Evolutionary conservation across 2,888 invertebrate species (phyloP).

Genomic region (Xanthia togata): DNA sequence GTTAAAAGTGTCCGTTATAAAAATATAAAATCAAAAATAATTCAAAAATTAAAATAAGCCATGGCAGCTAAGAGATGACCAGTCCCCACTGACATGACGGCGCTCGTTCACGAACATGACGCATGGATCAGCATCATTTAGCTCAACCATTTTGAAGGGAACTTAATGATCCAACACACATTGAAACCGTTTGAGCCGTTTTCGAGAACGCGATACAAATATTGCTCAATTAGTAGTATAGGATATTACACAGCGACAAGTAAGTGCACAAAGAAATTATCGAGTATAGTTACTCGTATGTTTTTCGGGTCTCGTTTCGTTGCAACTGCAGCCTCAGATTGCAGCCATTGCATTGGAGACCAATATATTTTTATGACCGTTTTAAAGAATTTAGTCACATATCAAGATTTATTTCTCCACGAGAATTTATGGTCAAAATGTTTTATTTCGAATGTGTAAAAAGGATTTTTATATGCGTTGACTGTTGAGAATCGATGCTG

Average conservation of each 20-base stretch:
- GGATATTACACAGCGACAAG: background rate
- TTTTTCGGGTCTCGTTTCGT: background rate
- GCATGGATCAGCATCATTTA: too few species aligned
- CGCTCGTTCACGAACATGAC: too few species aligned
- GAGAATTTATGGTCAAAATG: background rate
- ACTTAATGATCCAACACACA: too few species aligned
- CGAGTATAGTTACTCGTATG: background rate
- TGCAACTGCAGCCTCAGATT: background rate
- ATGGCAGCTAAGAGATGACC: too few species aligned
- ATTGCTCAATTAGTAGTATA: too few species aligned
- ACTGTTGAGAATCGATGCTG: background rate
- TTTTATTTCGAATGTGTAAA: background rate
- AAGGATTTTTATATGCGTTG: background rate
- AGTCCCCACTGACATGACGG: too few species aligned
- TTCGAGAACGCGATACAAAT: too few species aligned
- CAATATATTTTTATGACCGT: slow-evolving; percentile 6
- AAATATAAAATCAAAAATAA: too few species aligned
- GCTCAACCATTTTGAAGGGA: too few species aligned
- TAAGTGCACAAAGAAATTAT: background rate
- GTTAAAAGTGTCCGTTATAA: too few species aligned
- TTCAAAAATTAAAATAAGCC: too few species aligned
- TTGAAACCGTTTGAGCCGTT: too few species aligned
- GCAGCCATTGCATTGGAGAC: background rate
- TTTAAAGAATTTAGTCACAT: slow-evolving; percentile 25
- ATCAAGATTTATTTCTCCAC: slow-evolving; percentile 1